These are phyloP conservation scores for Nycteola revayana DNA, from an alignment of 2,888 invertebrate genomes.

Conservation along the genomic window DNA sequence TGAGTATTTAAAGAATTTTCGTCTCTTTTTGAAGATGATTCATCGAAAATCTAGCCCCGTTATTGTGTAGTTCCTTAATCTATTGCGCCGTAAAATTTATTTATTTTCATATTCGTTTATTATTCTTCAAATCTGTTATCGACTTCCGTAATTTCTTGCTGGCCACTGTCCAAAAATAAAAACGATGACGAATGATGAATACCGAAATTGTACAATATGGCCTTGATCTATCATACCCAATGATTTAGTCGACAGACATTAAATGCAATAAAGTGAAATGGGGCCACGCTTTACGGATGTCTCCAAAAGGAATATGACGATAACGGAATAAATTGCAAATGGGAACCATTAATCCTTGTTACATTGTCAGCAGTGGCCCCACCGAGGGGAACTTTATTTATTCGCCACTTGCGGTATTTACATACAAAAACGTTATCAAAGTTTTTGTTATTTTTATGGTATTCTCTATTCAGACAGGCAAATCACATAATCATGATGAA, in stretches of 20 bases:
- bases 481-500: constrained; percentile 3
- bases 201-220: constrained; percentile 19
- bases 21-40: no score
- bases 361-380: constrained; percentile 44
- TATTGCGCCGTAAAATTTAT: no score
- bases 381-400: constrained; percentile 31
- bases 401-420: constrained; percentile 28
- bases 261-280: constrained; percentile 37
- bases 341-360: constrained; percentile 52
- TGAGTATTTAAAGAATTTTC: no score
- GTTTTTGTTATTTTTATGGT: not conserved
- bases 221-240: constrained; percentile 28
- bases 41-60: no score
- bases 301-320: constrained; percentile 39
- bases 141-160: not conserved
- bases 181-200: constrained; percentile 20
- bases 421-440: constrained; percentile 12
- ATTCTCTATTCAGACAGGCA: not conserved
- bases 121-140: no score
- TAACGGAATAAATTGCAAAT: constrained; percentile 52
- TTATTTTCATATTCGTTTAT: no score
- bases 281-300: constrained; percentile 29
- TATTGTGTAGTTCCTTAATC: no score
- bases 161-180: constrained; percentile 19
- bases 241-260: constrained; percentile 26